Percentiles rank a stretch among this genome's conserved stretches.
Evolutionary conservation across 2,113 vertebrate genomes (phyloP).

Genomic region (Xiphophorus maculatus): DNA sequence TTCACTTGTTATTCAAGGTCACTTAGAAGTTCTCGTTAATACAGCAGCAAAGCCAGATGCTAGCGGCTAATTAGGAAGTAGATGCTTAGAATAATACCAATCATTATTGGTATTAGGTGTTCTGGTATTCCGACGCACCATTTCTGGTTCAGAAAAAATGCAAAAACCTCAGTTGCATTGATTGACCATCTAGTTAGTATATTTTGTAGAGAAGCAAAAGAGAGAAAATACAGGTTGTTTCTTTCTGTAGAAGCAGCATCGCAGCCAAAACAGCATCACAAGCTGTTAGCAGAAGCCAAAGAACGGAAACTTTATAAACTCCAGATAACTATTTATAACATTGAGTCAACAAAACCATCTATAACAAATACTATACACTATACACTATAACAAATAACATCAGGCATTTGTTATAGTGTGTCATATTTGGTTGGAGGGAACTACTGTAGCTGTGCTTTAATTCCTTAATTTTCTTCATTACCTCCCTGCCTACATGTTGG

Average conservation of each 20-base stretch:
- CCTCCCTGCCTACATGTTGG: conserved; percentile 13
- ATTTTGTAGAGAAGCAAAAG: no score
- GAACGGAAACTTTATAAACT: background rate
- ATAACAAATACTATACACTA: no score
- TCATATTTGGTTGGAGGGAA: conserved; percentile 30
- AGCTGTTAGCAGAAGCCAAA: background rate
- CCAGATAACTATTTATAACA: conserved; percentile 17
- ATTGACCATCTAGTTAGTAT: no score
- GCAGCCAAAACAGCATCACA: no score
- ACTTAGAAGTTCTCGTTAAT: background rate
- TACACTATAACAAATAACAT: no score
- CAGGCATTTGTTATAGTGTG: conserved; percentile 30
- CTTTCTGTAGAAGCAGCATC: no score
- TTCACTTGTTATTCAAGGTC: background rate
- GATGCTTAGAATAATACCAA: background rate
- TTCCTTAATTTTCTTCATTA: conserved; percentile 29
- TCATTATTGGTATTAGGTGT: no score
- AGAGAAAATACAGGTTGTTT: no score
- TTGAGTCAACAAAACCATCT: conserved; percentile 16
- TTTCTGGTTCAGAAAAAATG: background rate
- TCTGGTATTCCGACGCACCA: no score
- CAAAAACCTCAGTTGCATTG: background rate
- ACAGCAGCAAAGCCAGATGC: background rate
- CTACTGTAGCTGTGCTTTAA: conserved; percentile 29
- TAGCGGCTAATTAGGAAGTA: background rate